Evolutionary conservation across 2,797 vertebrate species (phyloP).

Genomic region (Leptoclinus maculatus): DNA sequence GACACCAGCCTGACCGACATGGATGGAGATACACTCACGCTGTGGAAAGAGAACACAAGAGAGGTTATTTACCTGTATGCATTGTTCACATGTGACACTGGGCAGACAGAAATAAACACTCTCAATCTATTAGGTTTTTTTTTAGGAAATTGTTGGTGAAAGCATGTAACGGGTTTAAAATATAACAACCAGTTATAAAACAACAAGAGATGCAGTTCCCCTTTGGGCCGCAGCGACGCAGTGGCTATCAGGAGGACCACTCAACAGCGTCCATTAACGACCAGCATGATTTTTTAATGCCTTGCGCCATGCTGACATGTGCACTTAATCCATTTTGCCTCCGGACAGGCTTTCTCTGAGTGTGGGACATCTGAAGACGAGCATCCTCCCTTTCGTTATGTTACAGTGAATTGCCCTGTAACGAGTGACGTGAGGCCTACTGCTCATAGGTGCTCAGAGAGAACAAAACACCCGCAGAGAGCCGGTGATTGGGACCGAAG

Average conservation of each 20-base stretch:
- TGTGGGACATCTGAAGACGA: constrained; percentile 14
- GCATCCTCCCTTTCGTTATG: constrained; percentile 6
- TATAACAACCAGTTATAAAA: not conserved
- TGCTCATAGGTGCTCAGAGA: not conserved
- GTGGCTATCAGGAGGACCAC: not conserved
- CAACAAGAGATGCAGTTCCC: not conserved
- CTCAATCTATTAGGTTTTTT: too few species aligned
- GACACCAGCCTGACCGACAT: constrained; percentile 72
- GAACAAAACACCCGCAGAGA: constrained; percentile 4
- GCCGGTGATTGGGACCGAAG: not conserved
- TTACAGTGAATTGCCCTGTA: not conserved
- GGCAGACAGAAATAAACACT: not conserved
- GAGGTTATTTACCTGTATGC: not conserved
- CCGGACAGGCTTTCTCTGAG: constrained; percentile 23
- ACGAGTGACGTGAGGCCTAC: not conserved
- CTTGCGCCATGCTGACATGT: constrained; percentile 31
- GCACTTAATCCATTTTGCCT: constrained; percentile 21
- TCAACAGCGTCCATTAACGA: constrained; percentile 22
- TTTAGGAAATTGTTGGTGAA: too few species aligned
- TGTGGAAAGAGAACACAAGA: constrained; percentile 1
- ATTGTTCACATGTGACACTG: not conserved
- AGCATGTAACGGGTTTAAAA: not conserved
- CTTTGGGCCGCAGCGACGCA: not conserved
- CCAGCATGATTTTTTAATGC: constrained; percentile 52
- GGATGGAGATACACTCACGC: constrained; percentile 74